phyloP scores from a whole-genome alignment of 2,113 vertebrate species.

The Fulica atra region DNA sequence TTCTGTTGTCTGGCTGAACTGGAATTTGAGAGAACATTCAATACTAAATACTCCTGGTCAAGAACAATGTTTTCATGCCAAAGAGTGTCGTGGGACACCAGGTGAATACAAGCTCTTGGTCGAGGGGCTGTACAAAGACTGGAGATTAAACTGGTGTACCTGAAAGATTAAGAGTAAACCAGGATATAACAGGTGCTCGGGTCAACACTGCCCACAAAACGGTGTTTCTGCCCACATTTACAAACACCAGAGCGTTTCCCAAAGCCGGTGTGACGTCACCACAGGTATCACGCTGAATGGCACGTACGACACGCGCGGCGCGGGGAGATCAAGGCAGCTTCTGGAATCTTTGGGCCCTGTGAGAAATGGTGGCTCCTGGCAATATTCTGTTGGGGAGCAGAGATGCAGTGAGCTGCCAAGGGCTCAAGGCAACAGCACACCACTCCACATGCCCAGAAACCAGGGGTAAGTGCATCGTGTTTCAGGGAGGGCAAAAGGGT shows the following conservation, averaged over 20 bases:
- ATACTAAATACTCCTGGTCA: neutral
- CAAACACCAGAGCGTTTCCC: neutral
- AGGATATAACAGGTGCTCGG: fast-evolving
- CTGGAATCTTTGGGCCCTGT: no score
- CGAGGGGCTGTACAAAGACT: neutral
- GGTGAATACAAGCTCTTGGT: neutral
- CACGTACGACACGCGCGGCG: neutral
- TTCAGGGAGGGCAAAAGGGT: neutral
- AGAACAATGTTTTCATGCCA: neutral
- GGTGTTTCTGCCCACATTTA: neutral
- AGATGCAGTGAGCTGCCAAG: neutral
- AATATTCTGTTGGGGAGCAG: neutral
- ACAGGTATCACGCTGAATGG: neutral
- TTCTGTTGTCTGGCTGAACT: neutral
- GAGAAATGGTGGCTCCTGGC: neutral
- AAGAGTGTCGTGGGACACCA: neutral
- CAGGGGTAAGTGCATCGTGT: neutral
- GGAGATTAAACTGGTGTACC: neutral
- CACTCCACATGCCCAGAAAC: no score
- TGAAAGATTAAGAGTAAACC: neutral
- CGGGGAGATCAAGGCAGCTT: neutral
- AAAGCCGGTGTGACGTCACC: fast-evolving
- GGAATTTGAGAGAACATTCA: neutral
- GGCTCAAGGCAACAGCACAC: no score
- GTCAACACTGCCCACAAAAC: neutral